Evolutionary conservation across 2,888 invertebrate genomes (phyloP).

Genomic region (Tenodera sinensis): DNA sequence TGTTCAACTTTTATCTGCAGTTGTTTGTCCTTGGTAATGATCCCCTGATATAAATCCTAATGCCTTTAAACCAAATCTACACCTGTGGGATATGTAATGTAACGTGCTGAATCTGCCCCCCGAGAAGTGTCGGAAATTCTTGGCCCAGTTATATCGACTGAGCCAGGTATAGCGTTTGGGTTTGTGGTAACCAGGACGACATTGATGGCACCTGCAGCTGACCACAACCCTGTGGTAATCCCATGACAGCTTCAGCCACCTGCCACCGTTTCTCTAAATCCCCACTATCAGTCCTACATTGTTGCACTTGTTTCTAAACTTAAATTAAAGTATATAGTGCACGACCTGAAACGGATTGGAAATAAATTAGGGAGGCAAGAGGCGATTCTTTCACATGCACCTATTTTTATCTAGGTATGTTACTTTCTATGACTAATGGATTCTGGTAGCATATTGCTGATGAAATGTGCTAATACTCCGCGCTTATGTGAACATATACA

Average conservation of each 20-base stretch:
- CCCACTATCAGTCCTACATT: neutral
- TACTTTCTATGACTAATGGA: too few relatives aligned
- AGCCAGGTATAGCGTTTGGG: neutral
- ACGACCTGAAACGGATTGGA: too few relatives aligned
- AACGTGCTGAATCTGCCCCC: neutral
- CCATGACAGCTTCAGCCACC: neutral
- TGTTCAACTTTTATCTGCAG: too few relatives aligned
- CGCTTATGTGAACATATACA: too few relatives aligned
- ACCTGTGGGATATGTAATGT: neutral
- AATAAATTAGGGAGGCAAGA: too few relatives aligned
- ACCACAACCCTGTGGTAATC: neutral
- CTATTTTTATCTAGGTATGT: too few relatives aligned
- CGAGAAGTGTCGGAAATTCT: neutral
- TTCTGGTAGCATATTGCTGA: too few relatives aligned
- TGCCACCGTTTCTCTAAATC: neutral
- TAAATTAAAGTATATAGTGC: too few relatives aligned
- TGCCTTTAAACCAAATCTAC: neutral
- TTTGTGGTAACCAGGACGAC: neutral
- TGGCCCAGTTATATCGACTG: neutral
- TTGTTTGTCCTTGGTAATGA: too few relatives aligned
- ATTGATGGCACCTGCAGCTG: neutral
- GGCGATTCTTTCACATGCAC: too few relatives aligned
- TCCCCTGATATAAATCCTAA: neutral
- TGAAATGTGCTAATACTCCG: too few relatives aligned
- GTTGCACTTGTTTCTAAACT: neutral